Conservation (phyloP, 2,797 vertebrate genomes). For the Tarsius wallacei region DNA sequence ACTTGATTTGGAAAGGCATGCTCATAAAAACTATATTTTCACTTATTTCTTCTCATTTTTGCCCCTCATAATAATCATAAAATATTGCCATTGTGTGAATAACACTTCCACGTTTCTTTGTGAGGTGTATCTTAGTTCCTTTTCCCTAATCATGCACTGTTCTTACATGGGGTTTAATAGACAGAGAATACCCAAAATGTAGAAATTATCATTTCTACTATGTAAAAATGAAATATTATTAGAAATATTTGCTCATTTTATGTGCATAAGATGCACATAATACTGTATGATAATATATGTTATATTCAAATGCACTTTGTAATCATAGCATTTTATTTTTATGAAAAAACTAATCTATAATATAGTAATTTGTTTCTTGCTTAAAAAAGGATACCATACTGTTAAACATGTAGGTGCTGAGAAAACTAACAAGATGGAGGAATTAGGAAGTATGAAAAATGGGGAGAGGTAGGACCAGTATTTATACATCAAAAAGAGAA, state of each 20-base stretch:
- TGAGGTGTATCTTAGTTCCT: neutral
- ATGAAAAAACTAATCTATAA: neutral
- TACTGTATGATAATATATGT: neutral
- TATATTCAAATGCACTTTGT: neutral
- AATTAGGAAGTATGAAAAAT: constrained; percentile 7
- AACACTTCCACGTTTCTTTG: neutral
- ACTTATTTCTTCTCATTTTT: constrained; percentile 4
- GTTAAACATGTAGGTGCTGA: neutral
- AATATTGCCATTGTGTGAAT: neutral
- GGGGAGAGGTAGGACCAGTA: neutral
- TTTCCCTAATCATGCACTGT: constrained; percentile 2
- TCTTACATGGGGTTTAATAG: neutral
- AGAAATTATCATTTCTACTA: neutral
- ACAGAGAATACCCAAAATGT: neutral
- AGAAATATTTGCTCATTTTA: neutral
- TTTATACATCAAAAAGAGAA: constrained; percentile 8
- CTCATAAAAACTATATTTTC: neutral
- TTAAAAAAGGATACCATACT: neutral
- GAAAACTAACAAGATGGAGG: neutral
- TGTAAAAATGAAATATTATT: neutral
- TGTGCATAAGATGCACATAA: neutral
- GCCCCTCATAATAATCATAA: neutral
- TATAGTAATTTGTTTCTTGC: neutral
- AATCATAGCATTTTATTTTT: neutral
- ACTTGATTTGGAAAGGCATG: constrained; percentile 31